Evolutionary conservation across 2,888 invertebrate species (phyloP), one percentile per base, ranked within the genome.

Genomic region (Mythimna impura): DNA sequence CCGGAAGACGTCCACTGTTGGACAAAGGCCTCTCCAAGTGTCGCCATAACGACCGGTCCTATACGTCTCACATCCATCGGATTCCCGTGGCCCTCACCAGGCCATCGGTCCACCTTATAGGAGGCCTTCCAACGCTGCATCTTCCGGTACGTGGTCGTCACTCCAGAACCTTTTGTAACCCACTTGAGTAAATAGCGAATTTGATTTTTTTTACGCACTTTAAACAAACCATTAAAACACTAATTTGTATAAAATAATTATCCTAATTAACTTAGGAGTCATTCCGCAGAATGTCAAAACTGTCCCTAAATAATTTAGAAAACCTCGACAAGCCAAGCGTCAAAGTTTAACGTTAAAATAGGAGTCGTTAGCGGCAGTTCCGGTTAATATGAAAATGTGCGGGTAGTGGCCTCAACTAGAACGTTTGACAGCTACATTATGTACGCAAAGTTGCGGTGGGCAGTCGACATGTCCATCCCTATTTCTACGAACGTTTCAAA

Each of bases 391-490:
- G 81, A 81, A 74, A 83, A 83, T 81, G 80, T 74, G 75, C 71
- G 71, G 71, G 84, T 68, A 52, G 40, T 63, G 22, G 50, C 52
- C 73, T 52, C 71, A 52, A 66, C 67, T 81, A 50, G 70, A 43
- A 30, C 80, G 67, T 71, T 81, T 80, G 80, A 71, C 67, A 73
- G 61, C 65, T 83, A 54, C 67, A 81, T 80, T 81, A 83, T 81
- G 81, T 81, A 81, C 81, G 84, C 84, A 81, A 81, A 81, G 84
- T 80, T 81, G 81, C 43, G 81, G 81, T 69, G 47, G 34, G 14
- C 68, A 66, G 71, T 57, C 81, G 67, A 62, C 81, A 69, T 81
- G 71, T 71, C 63, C 71, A 66, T 66, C 80, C 22, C 68, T 60
- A 71, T 73, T 79, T 61, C 80, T 64, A 40, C 54, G 43, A 57